Evolutionary conservation across 2,888 invertebrate genomes (phyloP).

Genomic region (Idaea aversata): DNA sequence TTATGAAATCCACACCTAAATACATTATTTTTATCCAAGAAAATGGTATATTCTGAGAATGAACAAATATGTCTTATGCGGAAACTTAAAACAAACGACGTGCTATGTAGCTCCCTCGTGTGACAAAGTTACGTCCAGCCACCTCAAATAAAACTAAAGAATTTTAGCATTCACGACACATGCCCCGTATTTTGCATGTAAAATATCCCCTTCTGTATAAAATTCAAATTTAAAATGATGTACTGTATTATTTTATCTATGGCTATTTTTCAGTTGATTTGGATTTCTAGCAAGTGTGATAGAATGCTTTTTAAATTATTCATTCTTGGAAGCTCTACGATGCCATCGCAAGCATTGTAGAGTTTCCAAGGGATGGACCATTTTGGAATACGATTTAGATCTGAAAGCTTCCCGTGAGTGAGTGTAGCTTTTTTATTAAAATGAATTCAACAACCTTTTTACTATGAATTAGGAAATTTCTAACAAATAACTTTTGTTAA

Average conservation of each 20-base stretch:
- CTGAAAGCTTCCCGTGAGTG: too few species aligned
- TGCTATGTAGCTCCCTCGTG: not conserved
- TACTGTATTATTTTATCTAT: not conserved
- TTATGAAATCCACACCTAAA: not conserved
- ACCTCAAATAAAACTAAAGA: not conserved
- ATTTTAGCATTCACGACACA: not conserved
- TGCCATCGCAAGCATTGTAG: too few species aligned
- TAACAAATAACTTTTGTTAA: not conserved
- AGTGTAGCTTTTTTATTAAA: too few species aligned
- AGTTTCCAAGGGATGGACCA: too few species aligned
- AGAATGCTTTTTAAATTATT: too few species aligned
- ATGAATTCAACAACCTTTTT: too few species aligned
- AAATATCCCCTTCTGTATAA: constrained; percentile 3
- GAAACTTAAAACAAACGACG: not conserved
- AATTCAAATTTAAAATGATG: constrained; percentile 52
- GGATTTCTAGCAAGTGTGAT: not conserved
- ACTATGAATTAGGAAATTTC: too few species aligned
- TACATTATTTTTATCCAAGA: too few species aligned
- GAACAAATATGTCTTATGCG: not conserved
- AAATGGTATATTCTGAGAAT: not conserved
- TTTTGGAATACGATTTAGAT: too few species aligned
- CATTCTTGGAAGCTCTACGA: too few species aligned
- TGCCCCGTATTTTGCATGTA: constrained; percentile 1
- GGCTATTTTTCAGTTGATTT: not conserved
- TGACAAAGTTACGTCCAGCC: not conserved